Conservation (phyloP, 2,888 invertebrate genomes). For the Drosophila mimica region DNA sequence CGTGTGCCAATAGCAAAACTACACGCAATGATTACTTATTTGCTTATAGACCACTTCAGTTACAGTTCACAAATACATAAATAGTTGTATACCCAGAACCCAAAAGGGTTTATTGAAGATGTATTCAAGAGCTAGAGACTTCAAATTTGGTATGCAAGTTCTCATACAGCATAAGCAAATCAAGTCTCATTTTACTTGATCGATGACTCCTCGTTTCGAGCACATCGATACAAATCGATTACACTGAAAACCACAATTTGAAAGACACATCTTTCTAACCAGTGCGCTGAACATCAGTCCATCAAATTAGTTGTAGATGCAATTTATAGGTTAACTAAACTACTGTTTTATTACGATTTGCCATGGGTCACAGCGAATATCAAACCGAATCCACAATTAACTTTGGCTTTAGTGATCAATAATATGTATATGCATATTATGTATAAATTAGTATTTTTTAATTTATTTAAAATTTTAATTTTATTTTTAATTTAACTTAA, state of each 20-base stretch:
- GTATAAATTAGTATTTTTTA: too few relatives aligned
- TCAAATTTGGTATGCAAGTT: background rate
- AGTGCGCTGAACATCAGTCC: background rate
- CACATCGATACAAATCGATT: background rate
- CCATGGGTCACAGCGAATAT: background rate
- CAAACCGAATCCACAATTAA: conserved; percentile 17
- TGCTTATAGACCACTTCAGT: conserved; percentile 1
- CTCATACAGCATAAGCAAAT: background rate
- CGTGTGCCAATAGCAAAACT: conserved; percentile 22
- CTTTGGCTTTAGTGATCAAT: background rate
- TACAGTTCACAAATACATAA: background rate
- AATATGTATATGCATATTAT: too few relatives aligned
- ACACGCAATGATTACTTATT: conserved; percentile 7
- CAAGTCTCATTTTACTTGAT: background rate
- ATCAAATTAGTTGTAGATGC: background rate
- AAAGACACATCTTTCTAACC: background rate
- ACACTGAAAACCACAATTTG: background rate
- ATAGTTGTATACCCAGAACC: background rate
- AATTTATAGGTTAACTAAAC: background rate
- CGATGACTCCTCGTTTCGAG: background rate
- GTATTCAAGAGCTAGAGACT: background rate
- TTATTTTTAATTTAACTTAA: too few relatives aligned
- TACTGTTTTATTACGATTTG: background rate
- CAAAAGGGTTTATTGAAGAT: background rate
- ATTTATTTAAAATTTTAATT: too few relatives aligned